phyloP scores from a whole-genome alignment of 2,113 vertebrate species.

The Echinops telfairi region DNA sequence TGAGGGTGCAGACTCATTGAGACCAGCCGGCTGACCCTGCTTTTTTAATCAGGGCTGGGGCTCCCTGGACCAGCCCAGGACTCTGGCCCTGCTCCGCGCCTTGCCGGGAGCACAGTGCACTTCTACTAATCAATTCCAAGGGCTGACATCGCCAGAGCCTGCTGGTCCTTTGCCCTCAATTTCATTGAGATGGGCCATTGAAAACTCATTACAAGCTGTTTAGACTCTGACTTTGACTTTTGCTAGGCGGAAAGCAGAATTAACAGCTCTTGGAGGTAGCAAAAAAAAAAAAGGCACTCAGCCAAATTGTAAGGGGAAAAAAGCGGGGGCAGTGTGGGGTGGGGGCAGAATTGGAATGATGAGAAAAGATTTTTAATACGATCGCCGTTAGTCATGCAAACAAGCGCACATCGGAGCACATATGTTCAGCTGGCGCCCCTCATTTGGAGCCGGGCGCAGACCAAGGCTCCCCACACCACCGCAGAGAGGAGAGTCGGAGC shows the following conservation, averaged over 20 bases:
- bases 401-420: constrained; percentile 76
- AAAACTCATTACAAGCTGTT: constrained; percentile 95
- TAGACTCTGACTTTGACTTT: constrained; percentile 94
- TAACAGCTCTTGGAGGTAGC: constrained; percentile 92
- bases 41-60: constrained; percentile 53
- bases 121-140: constrained; percentile 89
- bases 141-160: constrained; percentile 89
- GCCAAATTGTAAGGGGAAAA: constrained; percentile 86
- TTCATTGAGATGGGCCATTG: constrained; percentile 94
- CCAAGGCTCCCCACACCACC: background rate
- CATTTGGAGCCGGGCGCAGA: constrained; percentile 62
- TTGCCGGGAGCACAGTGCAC: constrained; percentile 76
- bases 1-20: background rate
- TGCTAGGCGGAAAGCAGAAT: constrained; percentile 92
- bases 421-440: constrained; percentile 72
- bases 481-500: constrained; percentile 62
- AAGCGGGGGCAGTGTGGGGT: background rate
- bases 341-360: constrained; percentile 78
- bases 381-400: constrained; percentile 89
- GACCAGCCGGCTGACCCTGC: background rate
- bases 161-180: constrained; percentile 94
- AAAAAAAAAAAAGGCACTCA: constrained; percentile 84
- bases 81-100: constrained; percentile 76
- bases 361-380: constrained; percentile 87
- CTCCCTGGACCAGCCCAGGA: constrained; percentile 68